Evolutionary conservation across 2,797 vertebrate species (phyloP), one percentile per base, ranked within the genome.

Genomic region (Eidolon dupreanum): DNA sequence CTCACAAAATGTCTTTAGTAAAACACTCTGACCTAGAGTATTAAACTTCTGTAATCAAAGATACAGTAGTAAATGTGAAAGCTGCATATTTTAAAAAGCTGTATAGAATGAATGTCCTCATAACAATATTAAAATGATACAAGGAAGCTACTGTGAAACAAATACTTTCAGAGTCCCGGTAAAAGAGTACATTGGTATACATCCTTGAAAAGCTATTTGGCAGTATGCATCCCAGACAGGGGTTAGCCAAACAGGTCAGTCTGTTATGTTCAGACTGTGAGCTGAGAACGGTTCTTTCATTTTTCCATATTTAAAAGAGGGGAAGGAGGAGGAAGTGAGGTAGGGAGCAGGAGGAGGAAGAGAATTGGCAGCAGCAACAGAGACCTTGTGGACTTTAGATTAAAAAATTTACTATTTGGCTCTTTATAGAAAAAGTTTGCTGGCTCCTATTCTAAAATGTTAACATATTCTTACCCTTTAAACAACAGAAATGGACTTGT

Each of bases 21-120:
- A 43, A 88, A 57, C 95, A 57, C n/a, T 87, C 63, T 93, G 20
- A 51, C 46, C 57, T 84, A 70, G n/a, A 88, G 8, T 79, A 78
- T 49, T 88, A 61, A 43, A 78, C 15, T 66, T 70, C 0, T 17
- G 4, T 1, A 26, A 43, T 75, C 9, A 59, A 81, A 82, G 49
- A 84, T 84, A 53, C 3, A 46, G 43, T 38, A 81, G 22, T 61
- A 53, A 78, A 82, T 41, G 22, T 74, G 46, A 87, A 68, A 88
- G 55, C 33, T 73, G 17, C 22, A 83, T 11, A 38, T 75, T 86
- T 89, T 55, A 28, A 65, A 75, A 75, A 89, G 63, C 3, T 12
- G 0, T 73, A 55, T 8, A 51, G n/a, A 82, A 38, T 73, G 55
- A 77, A 93, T 81, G 26, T 77, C 59, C 15, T 91, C 19, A 65